Evolutionary conservation across 2,888 invertebrate species (phyloP).

Genomic region (Lochmaea capreae): DNA sequence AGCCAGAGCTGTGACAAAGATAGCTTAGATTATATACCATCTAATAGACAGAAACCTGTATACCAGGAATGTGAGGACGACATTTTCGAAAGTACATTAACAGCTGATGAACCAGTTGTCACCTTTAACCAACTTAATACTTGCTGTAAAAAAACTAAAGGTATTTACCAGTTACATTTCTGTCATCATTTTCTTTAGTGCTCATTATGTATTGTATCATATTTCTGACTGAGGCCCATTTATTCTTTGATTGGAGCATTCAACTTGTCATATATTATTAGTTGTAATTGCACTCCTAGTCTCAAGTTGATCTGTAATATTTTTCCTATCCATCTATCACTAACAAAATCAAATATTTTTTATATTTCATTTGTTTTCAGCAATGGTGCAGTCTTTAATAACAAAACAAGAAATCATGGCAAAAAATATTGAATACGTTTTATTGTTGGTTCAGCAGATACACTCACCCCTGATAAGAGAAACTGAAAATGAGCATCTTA

Average conservation of each 20-base stretch:
- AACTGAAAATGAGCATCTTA: constrained; percentile 12
- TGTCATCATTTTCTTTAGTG: too few relatives aligned
- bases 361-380: too few relatives aligned
- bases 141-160: neutral
- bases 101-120: too few relatives aligned
- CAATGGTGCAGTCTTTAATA: neutral
- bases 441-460: constrained; percentile 15
- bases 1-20: neutral
- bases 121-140: neutral
- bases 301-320: too few relatives aligned
- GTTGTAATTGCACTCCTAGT: too few relatives aligned
- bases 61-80: neutral
- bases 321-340: too few relatives aligned
- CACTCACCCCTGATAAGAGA: constrained; percentile 15
- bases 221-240: too few relatives aligned
- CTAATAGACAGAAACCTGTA: neutral
- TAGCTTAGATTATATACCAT: neutral
- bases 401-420: constrained; percentile 13
- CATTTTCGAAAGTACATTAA: too few relatives aligned
- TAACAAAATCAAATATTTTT: too few relatives aligned
- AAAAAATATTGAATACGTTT: constrained; percentile 19
- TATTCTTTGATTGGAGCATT: neutral
- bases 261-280: neutral
- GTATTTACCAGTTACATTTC: neutral
- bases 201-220: too few relatives aligned